These are phyloP conservation scores for Isichthys henryi DNA, from an alignment of 2,113 vertebrate species.

Conservation along the genomic window DNA sequence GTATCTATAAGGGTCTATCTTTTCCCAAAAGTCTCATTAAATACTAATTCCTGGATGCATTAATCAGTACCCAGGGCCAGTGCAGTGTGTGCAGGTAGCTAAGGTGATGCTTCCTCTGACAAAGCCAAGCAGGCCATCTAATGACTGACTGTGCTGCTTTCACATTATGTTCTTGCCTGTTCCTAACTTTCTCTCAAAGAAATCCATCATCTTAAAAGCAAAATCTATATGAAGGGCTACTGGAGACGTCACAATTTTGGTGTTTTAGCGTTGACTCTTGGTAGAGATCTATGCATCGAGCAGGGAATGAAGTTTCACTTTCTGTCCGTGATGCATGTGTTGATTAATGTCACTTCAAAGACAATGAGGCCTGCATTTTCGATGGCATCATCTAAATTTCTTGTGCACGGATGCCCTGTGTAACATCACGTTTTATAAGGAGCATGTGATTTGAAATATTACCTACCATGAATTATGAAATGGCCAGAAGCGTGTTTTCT, in stretches of 20 bases:
- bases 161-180: neutral
- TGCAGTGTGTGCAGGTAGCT: neutral
- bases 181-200: neutral
- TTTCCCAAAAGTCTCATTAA: neutral
- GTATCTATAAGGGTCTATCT: slow-evolving; percentile 5
- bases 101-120: neutral
- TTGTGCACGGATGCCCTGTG: neutral
- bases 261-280: neutral
- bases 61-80: slow-evolving; percentile 16
- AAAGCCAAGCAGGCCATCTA: neutral
- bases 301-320: neutral
- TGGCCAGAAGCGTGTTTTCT: neutral
- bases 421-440: neutral
- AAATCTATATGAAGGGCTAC: neutral
- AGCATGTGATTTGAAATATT: neutral
- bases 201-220: neutral
- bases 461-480: neutral
- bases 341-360: slow-evolving; percentile 1
- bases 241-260: neutral
- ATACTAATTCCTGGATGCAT: slow-evolving; percentile 8
- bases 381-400: neutral
- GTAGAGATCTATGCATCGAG: neutral
- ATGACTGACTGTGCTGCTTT: neutral
- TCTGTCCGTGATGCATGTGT: neutral
- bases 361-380: neutral